phyloP scores from a whole-genome alignment of 2,113 vertebrate species.

The Ciconia boyciana region DNA sequence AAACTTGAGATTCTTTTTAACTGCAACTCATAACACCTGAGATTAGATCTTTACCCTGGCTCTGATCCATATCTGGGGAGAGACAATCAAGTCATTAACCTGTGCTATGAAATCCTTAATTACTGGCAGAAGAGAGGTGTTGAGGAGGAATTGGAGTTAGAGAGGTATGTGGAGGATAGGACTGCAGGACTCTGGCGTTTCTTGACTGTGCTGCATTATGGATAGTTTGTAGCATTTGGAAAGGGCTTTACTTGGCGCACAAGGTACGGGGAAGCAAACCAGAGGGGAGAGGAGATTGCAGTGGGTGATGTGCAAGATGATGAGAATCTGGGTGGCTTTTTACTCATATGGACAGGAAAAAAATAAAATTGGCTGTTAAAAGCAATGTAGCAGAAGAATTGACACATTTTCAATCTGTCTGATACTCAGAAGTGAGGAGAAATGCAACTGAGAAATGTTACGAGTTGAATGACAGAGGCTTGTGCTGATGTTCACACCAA shows the following conservation, averaged over 20 bases:
- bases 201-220: neutral
- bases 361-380: neutral
- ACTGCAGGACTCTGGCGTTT: neutral
- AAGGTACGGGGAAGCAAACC: neutral
- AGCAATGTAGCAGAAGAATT: neutral
- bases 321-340: neutral
- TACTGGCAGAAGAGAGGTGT: neutral
- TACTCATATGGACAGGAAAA: neutral
- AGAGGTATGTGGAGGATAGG: neutral
- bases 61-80: neutral
- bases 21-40: neutral
- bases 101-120: neutral
- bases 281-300: neutral
- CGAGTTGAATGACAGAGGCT: neutral
- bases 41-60: neutral
- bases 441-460: neutral
- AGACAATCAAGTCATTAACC: neutral
- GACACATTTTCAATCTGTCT: neutral
- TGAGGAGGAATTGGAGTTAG: neutral
- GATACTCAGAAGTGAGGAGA: neutral
- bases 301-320: neutral
- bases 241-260: neutral
- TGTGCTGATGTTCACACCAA: neutral
- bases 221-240: neutral
- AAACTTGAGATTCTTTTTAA: neutral